Conservation (phyloP, 2,888 invertebrate species). For the Rhingia campestris region DNA sequence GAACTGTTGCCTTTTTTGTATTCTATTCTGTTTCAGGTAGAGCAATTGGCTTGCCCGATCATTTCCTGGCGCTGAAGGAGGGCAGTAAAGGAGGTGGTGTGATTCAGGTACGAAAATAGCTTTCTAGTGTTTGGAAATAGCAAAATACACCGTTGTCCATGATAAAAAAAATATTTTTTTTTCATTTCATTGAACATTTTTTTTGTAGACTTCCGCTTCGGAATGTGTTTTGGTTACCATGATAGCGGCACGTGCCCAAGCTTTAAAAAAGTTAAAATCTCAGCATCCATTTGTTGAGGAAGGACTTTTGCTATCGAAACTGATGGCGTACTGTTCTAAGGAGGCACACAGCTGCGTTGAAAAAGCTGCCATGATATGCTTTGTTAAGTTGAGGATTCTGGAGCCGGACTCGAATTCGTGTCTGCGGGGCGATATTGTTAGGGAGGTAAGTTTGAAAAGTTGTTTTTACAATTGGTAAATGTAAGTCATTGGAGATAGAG, state of each 20-base stretch:
- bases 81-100: conserved; percentile 96
- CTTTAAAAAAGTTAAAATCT: conserved; percentile 92
- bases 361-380: conserved; percentile 96
- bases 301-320: conserved; percentile 93
- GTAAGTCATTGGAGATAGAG: no score
- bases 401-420: conserved; percentile 93
- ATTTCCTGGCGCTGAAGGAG: conserved; percentile 92
- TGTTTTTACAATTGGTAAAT: background rate
- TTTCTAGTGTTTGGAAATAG: conserved; percentile 34
- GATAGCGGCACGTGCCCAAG: conserved; percentile 95
- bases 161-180: conserved; percentile 24
- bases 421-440: conserved; percentile 90
- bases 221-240: conserved; percentile 96
- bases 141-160: background rate
- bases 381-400: conserved; percentile 93
- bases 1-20: conserved; percentile 38
- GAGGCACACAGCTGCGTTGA: conserved; percentile 96
- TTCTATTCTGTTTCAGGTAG: conserved; percentile 85
- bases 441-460: conserved; percentile 85
- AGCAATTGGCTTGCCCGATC: conserved; percentile 95
- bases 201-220: conserved; percentile 93
- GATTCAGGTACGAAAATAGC: conserved; percentile 88
- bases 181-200: conserved; percentile 17
- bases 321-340: conserved; percentile 96
- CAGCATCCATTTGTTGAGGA: conserved; percentile 94